Base-by-base conservation (phyloP, 2,888 invertebrate genomes). In the Strigamia maritima region DNA sequence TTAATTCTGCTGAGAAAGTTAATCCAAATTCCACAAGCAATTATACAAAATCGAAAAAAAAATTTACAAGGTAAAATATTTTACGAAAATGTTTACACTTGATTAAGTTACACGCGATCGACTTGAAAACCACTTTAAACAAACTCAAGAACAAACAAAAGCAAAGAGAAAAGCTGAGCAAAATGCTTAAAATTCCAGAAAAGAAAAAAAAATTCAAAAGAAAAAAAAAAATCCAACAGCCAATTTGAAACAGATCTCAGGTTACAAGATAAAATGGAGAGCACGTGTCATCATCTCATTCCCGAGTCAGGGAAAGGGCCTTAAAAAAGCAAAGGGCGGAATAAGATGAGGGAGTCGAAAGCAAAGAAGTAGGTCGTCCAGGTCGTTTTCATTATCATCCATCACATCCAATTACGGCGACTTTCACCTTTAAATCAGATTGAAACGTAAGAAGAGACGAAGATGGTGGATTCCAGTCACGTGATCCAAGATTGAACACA, bases 331-430 rank as follows among this genome's bases (percentile, higher is more conserved):
- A 65, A 70, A 70, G 70, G 70, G 70, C 70, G 24, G 28, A 28
- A 70, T 28, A 28, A 70, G 28, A n/a, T 10, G 26, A 16, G 16
- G 70, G 28, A 28, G 28, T 26, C 12, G n/a, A 70, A 26, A 70
- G 70, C 16, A 54, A 54, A 54, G 54, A 1, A 19, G 54, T 26
- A 28, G 70, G 70, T 70, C 70, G 70, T 14, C 16, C 28, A 70
- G 70, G 70, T 70, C 70, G 70, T 70, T 70, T 70, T 70, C 70
- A 70, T 70, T 70, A 70, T 70, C 70, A 70, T 70, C 28, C 70
- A 70, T 70, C 70, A 70, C 70, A 70, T 28, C 70, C 70, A 70
- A 70, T 70, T 70, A 70, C 28, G 28, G 26, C 70, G 70, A 70
- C 28, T 16, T 26, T 70, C 70, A 70, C 70, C 70, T 70, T 70